Evolutionary conservation across 2,797 vertebrate species (phyloP).

Genomic region (Trachops cirrhosus): DNA sequence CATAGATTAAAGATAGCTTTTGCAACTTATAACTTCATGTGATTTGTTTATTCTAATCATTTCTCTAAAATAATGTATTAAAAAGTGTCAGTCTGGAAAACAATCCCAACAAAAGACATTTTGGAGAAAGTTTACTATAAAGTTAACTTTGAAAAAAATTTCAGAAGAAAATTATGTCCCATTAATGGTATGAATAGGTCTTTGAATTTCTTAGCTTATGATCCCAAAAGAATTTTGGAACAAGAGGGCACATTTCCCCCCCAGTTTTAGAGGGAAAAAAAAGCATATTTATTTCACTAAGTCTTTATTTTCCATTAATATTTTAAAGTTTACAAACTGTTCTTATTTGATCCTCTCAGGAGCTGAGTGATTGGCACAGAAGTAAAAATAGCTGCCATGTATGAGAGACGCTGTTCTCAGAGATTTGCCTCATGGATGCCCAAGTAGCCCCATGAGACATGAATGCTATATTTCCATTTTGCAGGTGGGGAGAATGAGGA

Average conservation of each 20-base stretch:
- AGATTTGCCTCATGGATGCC: neutral
- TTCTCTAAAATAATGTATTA: neutral
- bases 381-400: constrained; percentile 9
- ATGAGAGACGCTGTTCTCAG: neutral
- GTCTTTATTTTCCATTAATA: constrained; percentile 55
- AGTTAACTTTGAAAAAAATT: constrained; percentile 55
- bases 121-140: constrained; percentile 38
- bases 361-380: neutral
- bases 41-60: neutral
- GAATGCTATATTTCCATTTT: neutral
- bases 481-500: neutral
- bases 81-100: neutral
- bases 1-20: neutral
- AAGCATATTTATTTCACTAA: constrained; percentile 44
- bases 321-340: constrained; percentile 54
- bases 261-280: constrained; percentile 42
- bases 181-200: constrained; percentile 54
- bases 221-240: constrained; percentile 63
- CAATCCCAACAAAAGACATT: constrained; percentile 32
- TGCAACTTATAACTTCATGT: neutral
- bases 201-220: constrained; percentile 54
- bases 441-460: neutral
- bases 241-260: constrained; percentile 19
- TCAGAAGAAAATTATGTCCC: constrained; percentile 53
- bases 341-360: constrained; percentile 56